Percentiles rank a stretch among this genome's conserved stretches.
phyloP scores from a whole-genome alignment of 2,113 vertebrate species.

The Eulemur rufifrons region DNA sequence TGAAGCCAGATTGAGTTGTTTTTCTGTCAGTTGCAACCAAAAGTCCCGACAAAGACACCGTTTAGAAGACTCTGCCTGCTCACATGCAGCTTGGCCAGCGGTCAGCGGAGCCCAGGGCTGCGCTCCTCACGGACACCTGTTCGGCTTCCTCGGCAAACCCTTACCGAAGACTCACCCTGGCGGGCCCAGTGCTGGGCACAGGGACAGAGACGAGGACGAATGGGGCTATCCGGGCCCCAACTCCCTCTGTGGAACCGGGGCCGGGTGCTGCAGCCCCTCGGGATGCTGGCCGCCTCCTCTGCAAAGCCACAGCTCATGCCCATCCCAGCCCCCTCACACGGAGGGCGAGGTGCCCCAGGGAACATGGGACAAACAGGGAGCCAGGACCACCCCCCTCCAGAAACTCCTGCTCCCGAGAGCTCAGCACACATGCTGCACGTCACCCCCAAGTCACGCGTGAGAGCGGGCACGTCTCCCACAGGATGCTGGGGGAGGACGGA shows the following conservation, averaged over 20 bases:
- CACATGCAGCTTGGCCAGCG: not conserved
- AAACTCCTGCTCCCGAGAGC: not conserved
- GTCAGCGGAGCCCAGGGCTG: not conserved
- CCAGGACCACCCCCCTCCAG: not conserved
- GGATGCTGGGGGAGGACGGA: not conserved
- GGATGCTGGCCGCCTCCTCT: too few relatives aligned
- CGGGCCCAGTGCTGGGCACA: rapidly evolving
- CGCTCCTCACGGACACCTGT: rapidly evolving
- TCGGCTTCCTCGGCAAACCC: not conserved
- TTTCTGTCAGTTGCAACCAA: not conserved
- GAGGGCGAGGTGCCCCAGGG: not conserved
- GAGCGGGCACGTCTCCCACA: not conserved
- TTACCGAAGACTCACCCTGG: not conserved
- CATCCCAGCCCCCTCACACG: not conserved
- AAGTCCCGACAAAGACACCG: not conserved
- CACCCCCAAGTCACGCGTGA: not conserved
- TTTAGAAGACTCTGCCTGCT: rapidly evolving
- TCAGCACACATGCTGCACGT: not conserved
- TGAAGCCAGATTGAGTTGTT: not conserved
- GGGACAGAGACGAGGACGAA: not conserved
- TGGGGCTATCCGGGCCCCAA: not conserved
- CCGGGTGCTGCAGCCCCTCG: not conserved
- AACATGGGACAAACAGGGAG: not conserved
- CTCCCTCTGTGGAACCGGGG: not conserved
- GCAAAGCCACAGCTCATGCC: not conserved